A percentile compares a stretch with the other conserved stretches of the same genome.
Conservation (phyloP, 2,797 vertebrate species). For the Smutsia temminckii region DNA sequence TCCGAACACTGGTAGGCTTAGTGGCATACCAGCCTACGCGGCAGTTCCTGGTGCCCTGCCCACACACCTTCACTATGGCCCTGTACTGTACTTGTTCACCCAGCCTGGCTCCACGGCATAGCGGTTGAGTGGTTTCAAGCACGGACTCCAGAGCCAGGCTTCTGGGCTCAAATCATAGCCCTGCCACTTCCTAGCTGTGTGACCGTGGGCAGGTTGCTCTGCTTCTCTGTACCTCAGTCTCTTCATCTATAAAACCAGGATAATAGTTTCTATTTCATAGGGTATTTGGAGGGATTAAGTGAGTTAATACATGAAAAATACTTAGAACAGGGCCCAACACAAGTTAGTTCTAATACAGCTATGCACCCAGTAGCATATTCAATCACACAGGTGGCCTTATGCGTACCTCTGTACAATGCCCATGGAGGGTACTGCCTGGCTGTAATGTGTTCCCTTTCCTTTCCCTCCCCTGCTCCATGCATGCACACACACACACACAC, state of each 20-base stretch:
- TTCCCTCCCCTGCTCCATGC: rapidly evolving
- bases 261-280: background rate
- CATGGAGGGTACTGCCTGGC: background rate
- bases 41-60: background rate
- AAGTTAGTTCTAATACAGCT: no score
- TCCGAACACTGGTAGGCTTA: background rate
- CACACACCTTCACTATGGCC: rapidly evolving
- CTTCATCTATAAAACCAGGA: background rate
- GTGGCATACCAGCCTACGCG: background rate
- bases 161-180: background rate
- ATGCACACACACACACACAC: background rate
- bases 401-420: background rate
- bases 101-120: rapidly evolving
- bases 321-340: rapidly evolving
- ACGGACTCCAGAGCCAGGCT: background rate
- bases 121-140: background rate
- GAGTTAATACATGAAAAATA: background rate
- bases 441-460: background rate
- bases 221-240: constrained; percentile 13
- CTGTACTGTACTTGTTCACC: rapidly evolving
- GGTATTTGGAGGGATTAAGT: background rate
- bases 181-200: background rate
- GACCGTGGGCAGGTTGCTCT: background rate
- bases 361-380: rapidly evolving
- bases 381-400: background rate